phyloP scores from a whole-genome alignment of 1,140 invertebrate genomes.

The Forficula auricularia region DNA sequence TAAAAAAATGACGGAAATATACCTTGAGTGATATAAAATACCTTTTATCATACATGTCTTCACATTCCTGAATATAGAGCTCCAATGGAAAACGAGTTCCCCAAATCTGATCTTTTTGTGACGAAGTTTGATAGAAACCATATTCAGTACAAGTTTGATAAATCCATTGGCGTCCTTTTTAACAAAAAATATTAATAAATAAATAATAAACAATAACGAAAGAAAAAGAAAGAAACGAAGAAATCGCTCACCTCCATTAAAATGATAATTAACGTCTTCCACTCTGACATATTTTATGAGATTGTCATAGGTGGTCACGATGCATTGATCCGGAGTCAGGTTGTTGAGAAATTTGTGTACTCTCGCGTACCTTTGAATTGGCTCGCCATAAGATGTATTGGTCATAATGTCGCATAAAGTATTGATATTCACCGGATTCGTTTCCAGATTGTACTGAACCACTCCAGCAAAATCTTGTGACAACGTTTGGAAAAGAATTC shows the following conservation, averaged over 20 bases:
- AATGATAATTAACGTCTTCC: no score
- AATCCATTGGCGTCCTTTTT: conserved; percentile 63
- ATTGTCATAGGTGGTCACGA: conserved; percentile 66
- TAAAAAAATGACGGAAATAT: no score
- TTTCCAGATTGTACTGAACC: conserved; percentile 91
- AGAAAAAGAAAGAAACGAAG: no score
- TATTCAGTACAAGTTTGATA: conserved; percentile 93
- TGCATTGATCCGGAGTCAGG: conserved; percentile 48
- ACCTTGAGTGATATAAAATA: no score
- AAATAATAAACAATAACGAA: no score
- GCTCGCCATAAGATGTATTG: conserved; percentile 34
- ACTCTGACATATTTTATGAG: conserved; percentile 34
- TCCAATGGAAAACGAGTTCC: conserved; percentile 56
- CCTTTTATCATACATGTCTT: conserved; percentile 56
- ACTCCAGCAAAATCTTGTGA: conserved; percentile 69
- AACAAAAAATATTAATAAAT: no score
- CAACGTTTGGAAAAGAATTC: conserved; percentile 63
- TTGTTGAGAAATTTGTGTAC: conserved; percentile 55
- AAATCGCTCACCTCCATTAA: no score
- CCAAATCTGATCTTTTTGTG: conserved; percentile 51
- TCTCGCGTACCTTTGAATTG: conserved; percentile 48
- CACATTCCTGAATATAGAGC: conserved; percentile 67
- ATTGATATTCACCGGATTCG: conserved; percentile 58
- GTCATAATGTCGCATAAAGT: conserved; percentile 58
- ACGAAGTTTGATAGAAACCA: conserved; percentile 83